Conservation (phyloP, 2,113 vertebrate genomes). For the Aplodontia rufa region DNA sequence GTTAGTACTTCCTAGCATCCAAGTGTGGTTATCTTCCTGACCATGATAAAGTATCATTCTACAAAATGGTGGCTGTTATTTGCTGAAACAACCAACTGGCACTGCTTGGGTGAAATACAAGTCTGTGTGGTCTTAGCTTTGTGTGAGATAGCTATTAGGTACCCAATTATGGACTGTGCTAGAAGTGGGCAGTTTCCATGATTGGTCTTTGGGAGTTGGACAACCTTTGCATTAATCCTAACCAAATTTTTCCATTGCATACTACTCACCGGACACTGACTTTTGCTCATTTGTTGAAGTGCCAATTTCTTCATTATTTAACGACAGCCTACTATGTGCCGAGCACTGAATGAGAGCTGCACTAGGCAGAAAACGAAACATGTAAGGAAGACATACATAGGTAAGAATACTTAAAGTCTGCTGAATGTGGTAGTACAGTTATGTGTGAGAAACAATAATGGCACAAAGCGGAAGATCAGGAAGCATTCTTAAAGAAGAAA, state of each 20-base stretch:
- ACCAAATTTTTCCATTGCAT: background rate
- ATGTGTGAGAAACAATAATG: background rate
- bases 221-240: constrained; percentile 6
- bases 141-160: constrained; percentile 49
- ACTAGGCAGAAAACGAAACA: background rate
- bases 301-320: constrained; percentile 18
- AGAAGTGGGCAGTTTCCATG: constrained; percentile 13
- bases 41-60: background rate
- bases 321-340: background rate
- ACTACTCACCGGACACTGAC: background rate
- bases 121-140: constrained; percentile 17
- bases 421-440: background rate
- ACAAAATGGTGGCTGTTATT: constrained; percentile 51
- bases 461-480: background rate
- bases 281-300: background rate
- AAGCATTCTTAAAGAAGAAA: background rate
- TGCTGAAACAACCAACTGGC: constrained; percentile 54
- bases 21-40: background rate
- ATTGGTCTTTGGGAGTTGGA: background rate
- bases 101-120: constrained; percentile 55
- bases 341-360: background rate
- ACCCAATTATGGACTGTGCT: constrained; percentile 27
- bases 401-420: background rate
- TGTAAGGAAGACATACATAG: background rate
- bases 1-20: constrained; percentile 16